Conservation (phyloP, 2,888 invertebrate species). For the Cephus sareptanus region DNA sequence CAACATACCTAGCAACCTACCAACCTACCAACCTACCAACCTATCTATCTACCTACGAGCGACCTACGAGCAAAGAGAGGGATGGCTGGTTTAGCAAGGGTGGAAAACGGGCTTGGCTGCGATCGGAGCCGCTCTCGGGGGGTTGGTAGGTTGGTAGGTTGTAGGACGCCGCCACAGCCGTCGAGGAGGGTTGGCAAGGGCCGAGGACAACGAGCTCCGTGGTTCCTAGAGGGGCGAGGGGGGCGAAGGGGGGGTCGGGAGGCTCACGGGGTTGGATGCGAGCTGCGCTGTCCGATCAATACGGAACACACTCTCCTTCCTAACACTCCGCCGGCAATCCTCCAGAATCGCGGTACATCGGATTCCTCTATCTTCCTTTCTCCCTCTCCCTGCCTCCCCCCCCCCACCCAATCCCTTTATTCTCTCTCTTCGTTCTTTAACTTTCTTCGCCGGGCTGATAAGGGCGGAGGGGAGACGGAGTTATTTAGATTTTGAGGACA, state of each 20-base stretch:
- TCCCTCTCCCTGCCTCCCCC: background rate
- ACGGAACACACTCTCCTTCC: constrained; percentile 38
- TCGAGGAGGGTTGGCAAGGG: constrained; percentile 1
- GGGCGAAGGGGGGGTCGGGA: background rate
- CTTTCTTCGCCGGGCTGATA: background rate
- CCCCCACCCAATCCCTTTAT: no score
- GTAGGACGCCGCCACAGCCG: background rate
- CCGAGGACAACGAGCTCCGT: background rate
- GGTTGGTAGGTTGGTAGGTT: background rate
- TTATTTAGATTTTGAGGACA: background rate
- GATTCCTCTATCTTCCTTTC: constrained; percentile 18
- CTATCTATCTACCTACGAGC: no score
- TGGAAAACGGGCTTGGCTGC: background rate
- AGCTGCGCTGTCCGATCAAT: constrained; percentile 40
- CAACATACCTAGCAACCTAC: no score
- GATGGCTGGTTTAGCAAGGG: background rate
- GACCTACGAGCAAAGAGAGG: background rate
- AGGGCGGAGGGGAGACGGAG: no score
- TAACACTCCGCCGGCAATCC: background rate
- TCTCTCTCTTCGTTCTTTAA: constrained; percentile 11
- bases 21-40: no score
- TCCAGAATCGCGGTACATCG: background rate
- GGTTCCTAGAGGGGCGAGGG: constrained; percentile 13
- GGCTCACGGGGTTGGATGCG: background rate
- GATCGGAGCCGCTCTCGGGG: background rate